phyloP scores from a whole-genome alignment of 2,113 vertebrate genomes.

The Telmatochromis bifrenatus region DNA sequence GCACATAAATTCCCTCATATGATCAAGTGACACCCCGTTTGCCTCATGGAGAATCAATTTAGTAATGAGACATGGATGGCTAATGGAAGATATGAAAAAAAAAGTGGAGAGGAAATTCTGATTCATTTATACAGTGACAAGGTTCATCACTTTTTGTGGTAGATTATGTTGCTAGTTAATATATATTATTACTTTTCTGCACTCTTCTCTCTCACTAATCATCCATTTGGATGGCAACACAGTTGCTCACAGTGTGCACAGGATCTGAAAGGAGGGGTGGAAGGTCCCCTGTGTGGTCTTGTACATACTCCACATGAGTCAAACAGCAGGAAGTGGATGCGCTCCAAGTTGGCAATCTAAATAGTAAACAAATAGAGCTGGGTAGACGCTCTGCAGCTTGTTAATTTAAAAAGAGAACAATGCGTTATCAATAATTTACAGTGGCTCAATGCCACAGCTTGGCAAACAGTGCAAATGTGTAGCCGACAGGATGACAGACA shows the following conservation, averaged over 20 bases:
- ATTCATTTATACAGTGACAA: not conserved
- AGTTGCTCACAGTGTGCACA: not conserved
- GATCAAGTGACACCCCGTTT: not conserved
- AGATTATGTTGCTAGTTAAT: not conserved
- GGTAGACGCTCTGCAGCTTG: not conserved
- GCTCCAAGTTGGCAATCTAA: not conserved
- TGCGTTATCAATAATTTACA: not conserved
- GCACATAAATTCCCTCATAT: conserved; percentile 22
- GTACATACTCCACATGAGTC: not conserved
- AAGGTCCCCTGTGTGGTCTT: not conserved
- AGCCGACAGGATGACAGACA: not conserved
- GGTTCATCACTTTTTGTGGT: not conserved
- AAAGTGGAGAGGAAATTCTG: not conserved
- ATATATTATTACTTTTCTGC: not conserved
- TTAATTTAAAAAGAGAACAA: not conserved
- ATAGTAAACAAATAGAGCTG: not conserved
- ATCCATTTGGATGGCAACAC: not conserved
- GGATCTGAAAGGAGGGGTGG: not conserved
- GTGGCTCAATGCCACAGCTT: not conserved
- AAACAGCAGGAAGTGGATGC: not conserved
- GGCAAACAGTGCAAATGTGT: not conserved
- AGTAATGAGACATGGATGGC: conserved; percentile 16
- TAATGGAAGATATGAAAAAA: conserved; percentile 4
- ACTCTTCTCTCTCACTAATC: not conserved
- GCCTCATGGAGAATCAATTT: conserved; percentile 21